Percentiles rank a stretch among this genome's conserved stretches.
These are phyloP conservation scores for Sarcophilus harrisii DNA, from an alignment of 2,797 vertebrate species.

Conservation along the genomic window DNA sequence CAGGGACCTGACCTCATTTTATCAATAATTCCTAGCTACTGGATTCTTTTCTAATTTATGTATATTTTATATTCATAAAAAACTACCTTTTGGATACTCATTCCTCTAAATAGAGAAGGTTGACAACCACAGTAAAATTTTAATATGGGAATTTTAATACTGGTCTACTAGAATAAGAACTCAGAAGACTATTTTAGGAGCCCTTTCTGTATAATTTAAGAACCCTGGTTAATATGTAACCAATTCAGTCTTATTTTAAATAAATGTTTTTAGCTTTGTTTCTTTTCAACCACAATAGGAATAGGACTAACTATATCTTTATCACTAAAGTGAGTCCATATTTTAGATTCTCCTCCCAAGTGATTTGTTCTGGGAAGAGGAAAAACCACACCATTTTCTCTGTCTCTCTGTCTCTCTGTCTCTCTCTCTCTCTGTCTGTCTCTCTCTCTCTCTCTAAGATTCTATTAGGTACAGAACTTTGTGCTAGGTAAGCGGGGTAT, in stretches of 20 bases:
- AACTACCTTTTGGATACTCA: not conserved
- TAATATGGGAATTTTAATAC: not conserved
- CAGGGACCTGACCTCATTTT: not conserved
- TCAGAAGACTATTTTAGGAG: not conserved
- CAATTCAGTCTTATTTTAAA: not conserved
- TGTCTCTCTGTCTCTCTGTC: no score
- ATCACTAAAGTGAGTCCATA: conserved; percentile 20
- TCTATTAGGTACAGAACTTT: not conserved
- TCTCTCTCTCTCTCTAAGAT: not conserved
- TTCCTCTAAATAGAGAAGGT: not conserved
- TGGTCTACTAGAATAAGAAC: not conserved
- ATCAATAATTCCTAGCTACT: not conserved
- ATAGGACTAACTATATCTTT: not conserved
- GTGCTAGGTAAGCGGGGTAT: not conserved
- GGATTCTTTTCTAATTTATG: not conserved
- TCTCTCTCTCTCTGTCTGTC: no score
- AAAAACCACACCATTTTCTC: not conserved
- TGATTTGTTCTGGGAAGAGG: not conserved
- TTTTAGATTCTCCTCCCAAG: not conserved
- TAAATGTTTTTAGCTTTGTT: not conserved
- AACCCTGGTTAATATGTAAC: not conserved
- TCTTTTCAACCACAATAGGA: not conserved
- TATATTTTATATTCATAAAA: conserved; percentile 17
- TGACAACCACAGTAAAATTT: not conserved
- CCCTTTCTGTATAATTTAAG: conserved; percentile 29